These are phyloP conservation scores for Caenorhabditis sulstoni DNA, from an alignment of 2,888 invertebrate species.

Conservation along the genomic window DNA sequence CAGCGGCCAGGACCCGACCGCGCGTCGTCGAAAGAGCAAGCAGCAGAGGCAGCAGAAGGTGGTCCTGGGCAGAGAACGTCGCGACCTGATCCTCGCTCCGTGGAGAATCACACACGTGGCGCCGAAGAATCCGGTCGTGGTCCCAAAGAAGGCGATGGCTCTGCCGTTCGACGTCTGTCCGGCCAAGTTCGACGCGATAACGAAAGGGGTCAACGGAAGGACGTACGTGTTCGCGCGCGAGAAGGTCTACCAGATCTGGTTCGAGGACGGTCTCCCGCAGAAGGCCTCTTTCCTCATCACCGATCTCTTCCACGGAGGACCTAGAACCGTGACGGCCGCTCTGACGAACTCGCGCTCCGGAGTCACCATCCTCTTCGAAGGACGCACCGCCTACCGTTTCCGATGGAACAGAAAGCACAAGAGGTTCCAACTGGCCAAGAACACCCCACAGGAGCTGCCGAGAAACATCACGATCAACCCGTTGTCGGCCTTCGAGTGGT, in stretches of 20 bases:
- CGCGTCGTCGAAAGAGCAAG: conserved; percentile 47
- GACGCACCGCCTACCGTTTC: conserved; percentile 73
- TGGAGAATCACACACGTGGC: conserved; percentile 61
- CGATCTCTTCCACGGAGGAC: conserved; percentile 75
- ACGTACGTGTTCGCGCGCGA: conserved; percentile 76
- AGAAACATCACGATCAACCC: conserved; percentile 74
- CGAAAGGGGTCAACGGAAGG: conserved; percentile 75
- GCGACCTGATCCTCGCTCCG: conserved; percentile 65
- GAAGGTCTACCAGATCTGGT: conserved; percentile 76
- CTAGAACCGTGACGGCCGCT: conserved; percentile 75
- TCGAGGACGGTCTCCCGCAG: conserved; percentile 74
- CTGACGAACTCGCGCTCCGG: conserved; percentile 74
- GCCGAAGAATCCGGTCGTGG: conserved; percentile 39
- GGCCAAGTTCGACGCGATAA: conserved; percentile 73
- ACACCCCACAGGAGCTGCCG: conserved; percentile 72
- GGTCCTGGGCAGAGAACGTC: conserved; percentile 39
- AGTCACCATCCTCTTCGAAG: conserved; percentile 73
- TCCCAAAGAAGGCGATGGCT: conserved; percentile 61
- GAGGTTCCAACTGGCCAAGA: conserved; percentile 73
- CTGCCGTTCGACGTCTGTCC: conserved; percentile 71
- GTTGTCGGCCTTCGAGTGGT: conserved; percentile 76
- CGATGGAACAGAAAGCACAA: conserved; percentile 74
- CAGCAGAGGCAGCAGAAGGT: conserved; percentile 34
- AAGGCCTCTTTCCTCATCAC: conserved; percentile 71
- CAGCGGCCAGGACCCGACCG: conserved; percentile 62